Conservation (phyloP, 2,113 vertebrate species). For the Alligator mississippiensis region DNA sequence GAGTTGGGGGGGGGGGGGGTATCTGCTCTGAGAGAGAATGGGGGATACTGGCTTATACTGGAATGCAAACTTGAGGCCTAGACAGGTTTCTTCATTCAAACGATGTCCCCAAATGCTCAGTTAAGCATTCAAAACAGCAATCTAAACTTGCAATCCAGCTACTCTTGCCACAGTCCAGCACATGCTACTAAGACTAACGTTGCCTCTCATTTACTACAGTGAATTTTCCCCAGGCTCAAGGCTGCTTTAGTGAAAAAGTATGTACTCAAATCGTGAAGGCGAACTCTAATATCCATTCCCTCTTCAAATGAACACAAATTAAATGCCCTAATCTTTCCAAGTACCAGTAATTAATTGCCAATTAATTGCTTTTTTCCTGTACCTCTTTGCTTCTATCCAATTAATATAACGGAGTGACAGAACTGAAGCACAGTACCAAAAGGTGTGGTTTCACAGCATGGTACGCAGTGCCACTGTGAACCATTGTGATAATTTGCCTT, state of each 20-base stretch:
- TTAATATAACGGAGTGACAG: too few species aligned
- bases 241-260: accelerated
- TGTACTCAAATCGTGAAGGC: accelerated
- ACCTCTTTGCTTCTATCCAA: not conserved
- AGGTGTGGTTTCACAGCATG: not conserved
- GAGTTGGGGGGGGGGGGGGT: not conserved
- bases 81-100: not conserved
- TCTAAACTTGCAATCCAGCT: not conserved
- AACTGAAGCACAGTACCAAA: not conserved
- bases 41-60: not conserved
- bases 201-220: not conserved
- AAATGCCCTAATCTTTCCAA: not conserved
- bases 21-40: not conserved
- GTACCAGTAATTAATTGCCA: not conserved
- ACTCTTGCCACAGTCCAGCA: accelerated
- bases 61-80: not conserved
- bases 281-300: too few species aligned
- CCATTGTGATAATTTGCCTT: not conserved
- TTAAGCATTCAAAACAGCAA: not conserved
- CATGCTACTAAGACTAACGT: not conserved
- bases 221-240: not conserved
- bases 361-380: not conserved
- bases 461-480: not conserved
- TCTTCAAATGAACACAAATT: not conserved
- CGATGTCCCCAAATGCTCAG: not conserved